A percentile compares a stretch with the other conserved stretches of the same genome.
phyloP scores from a whole-genome alignment of 1,140 invertebrate species.

The Dendroctonus ponderosae region DNA sequence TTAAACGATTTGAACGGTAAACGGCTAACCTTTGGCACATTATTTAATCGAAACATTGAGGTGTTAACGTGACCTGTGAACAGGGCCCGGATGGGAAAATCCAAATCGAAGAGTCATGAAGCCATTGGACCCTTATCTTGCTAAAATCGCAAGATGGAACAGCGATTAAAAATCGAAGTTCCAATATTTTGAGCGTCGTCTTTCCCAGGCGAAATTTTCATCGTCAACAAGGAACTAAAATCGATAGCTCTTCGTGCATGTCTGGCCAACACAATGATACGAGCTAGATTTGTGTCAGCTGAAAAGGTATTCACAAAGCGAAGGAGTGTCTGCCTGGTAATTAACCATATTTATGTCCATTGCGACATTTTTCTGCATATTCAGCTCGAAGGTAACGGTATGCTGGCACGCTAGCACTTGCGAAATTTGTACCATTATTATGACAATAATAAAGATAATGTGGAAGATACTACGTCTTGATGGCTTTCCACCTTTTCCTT shows the following conservation, averaged over 20 bases:
- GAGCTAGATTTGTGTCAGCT: conserved; percentile 13
- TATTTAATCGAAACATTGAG: conserved; percentile 23
- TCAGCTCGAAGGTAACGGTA: not conserved
- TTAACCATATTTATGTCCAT: conserved; percentile 10
- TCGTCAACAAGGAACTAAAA: not conserved
- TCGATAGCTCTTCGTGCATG: conserved; percentile 2
- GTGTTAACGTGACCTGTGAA: conserved; percentile 23
- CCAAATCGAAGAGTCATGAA: conserved; percentile 13
- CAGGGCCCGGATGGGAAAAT: conserved; percentile 7
- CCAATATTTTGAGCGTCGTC: no score
- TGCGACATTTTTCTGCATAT: conserved; percentile 12
- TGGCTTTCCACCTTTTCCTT: no score
- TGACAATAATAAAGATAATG: no score
- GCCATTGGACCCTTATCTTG: not conserved
- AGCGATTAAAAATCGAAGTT: not conserved
- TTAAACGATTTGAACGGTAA: conserved; percentile 28
- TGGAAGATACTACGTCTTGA: no score
- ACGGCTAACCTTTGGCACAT: conserved; percentile 23
- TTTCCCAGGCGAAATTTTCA: no score
- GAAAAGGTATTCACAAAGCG: conserved; percentile 11
- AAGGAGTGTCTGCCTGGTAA: conserved; percentile 8
- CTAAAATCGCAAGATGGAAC: not conserved
- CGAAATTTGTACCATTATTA: no score
- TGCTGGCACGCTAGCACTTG: not conserved
- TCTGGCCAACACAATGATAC: conserved; percentile 7